Conservation (phyloP, 2,888 invertebrate genomes). For the Chesias legatella region DNA sequence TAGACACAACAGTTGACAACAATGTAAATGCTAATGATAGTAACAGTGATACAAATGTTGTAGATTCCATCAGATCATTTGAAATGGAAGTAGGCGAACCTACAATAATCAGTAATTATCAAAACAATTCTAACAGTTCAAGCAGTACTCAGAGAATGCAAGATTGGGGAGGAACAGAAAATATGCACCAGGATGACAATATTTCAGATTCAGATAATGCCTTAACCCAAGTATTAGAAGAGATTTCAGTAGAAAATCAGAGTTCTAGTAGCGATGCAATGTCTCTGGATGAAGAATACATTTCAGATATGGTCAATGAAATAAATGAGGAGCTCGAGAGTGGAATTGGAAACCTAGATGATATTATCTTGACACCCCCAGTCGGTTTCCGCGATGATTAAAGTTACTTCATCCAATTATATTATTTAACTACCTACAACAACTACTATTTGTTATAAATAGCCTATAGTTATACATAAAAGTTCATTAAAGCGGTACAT, state of each 20-base stretch:
- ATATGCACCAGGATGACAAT: not conserved
- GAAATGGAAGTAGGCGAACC: conserved; percentile 4
- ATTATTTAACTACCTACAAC: no score
- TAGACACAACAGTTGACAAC: not conserved
- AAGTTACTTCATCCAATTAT: not conserved
- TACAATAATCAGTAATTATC: not conserved
- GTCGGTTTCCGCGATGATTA: conserved; percentile 47
- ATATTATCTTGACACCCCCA: conserved; percentile 58
- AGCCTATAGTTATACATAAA: no score
- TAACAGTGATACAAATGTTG: no score
- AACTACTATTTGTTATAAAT: no score
- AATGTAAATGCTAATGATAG: no score
- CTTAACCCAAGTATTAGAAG: conserved; percentile 59
- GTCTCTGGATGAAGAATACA: conserved; percentile 52
- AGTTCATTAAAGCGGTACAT: no score
- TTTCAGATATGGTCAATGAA: conserved; percentile 54
- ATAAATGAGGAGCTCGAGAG: conserved; percentile 47
- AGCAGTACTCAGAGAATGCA: no score
- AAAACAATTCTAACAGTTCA: not conserved
- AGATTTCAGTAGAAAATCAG: conserved; percentile 36
- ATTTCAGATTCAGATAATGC: conserved; percentile 44
- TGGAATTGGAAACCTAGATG: conserved; percentile 29
- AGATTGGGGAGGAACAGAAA: no score
- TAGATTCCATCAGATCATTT: not conserved
- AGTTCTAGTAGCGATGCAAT: conserved; percentile 31